phyloP scores from a whole-genome alignment of 2,888 invertebrate genomes.

The Diarsia rubi region DNA sequence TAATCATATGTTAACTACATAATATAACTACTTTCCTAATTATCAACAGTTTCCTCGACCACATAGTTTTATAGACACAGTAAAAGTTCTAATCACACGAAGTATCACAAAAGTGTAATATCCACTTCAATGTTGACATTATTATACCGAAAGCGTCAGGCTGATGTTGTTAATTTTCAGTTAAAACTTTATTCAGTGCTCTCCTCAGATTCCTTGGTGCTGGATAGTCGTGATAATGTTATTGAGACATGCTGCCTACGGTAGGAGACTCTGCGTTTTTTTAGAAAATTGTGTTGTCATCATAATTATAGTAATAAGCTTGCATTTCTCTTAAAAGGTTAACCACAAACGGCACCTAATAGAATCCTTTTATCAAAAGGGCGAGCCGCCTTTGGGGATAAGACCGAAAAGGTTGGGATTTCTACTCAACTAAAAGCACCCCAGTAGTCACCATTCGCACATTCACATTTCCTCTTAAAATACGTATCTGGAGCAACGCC shows the following conservation, averaged over 20 bases:
- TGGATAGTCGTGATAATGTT: conserved; percentile 29
- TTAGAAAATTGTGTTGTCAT: background rate
- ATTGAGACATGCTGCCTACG: background rate
- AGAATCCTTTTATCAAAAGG: too few species aligned
- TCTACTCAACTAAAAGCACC: too few species aligned
- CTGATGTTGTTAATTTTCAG: conserved; percentile 61
- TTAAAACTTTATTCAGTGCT: conserved; percentile 58
- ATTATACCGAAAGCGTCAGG: conserved; percentile 37
- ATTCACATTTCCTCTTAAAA: too few species aligned
- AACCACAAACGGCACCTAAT: too few species aligned
- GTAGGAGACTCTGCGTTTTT: background rate
- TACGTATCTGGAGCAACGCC: too few species aligned
- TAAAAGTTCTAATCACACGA: conserved; percentile 5
- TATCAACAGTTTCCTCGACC: background rate
- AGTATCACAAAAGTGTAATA: conserved; percentile 16
- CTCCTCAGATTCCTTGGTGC: conserved; percentile 33
- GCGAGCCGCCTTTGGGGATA: too few species aligned
- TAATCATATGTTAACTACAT: too few species aligned
- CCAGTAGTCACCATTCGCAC: too few species aligned
- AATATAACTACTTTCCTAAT: too few species aligned
- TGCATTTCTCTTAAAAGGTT: background rate
- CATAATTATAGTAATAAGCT: background rate
- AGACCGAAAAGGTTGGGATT: too few species aligned
- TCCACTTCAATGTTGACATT: conserved; percentile 32
- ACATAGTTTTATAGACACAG: background rate